Percentiles rank a stretch among this genome's conserved stretches.
These are phyloP conservation scores for Lampropteryx suffumata DNA, from an alignment of 2,888 invertebrate genomes.

Conservation along the genomic window DNA sequence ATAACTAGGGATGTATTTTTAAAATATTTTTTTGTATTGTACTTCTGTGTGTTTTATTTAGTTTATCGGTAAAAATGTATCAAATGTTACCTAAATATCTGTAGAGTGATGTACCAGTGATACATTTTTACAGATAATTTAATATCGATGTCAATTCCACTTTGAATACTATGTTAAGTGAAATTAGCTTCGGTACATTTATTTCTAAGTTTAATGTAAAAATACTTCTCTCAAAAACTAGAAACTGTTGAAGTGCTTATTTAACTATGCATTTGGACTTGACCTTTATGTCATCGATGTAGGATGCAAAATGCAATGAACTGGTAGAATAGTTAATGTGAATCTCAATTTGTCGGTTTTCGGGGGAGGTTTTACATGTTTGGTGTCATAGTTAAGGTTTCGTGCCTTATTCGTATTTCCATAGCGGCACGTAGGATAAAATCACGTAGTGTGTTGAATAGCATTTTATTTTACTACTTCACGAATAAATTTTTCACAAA, in stretches of 20 bases:
- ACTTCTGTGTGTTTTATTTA: conserved; percentile 6
- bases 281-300: no score
- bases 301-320: no score
- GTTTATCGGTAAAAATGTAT: neutral
- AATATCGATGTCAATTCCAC: conserved; percentile 3
- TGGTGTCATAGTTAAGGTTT: conserved; percentile 37
- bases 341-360: conserved; percentile 4
- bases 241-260: no score
- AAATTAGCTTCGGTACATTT: neutral
- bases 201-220: conserved; percentile 1
- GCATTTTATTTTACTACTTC: conserved; percentile 76
- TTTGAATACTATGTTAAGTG: neutral
- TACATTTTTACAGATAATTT: neutral
- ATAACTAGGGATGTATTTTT: conserved; percentile 12
- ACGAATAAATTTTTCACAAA: conserved; percentile 77
- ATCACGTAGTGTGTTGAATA: conserved; percentile 61
- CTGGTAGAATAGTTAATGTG: neutral
- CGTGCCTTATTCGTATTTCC: conserved; percentile 41
- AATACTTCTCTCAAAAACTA: neutral
- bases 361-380: conserved; percentile 15
- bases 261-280: no score
- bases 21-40: conserved; percentile 11
- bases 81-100: no score
- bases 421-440: conserved; percentile 45
- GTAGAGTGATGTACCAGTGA: no score